These are phyloP conservation scores for Siniperca obscura DNA, from an alignment of 2,797 vertebrate species.

Conservation along the genomic window DNA sequence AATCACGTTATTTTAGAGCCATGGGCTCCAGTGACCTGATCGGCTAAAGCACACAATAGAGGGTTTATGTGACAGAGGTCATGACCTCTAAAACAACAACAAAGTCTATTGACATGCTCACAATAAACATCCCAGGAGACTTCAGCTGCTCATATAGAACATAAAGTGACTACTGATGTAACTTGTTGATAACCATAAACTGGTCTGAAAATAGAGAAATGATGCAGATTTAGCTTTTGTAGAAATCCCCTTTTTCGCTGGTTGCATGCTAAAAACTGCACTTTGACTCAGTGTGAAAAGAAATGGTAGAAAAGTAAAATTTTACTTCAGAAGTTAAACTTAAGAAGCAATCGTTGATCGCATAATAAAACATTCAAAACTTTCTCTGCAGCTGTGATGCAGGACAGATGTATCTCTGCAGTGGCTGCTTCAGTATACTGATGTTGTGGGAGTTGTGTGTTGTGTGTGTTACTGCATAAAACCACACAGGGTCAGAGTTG, in stretches of 20 bases:
- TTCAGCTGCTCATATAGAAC: conserved; percentile 45
- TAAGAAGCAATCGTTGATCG: not conserved
- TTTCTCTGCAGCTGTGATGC: not conserved
- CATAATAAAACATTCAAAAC: not conserved
- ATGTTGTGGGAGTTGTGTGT: conserved; percentile 15
- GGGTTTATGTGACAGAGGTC: conserved; percentile 69
- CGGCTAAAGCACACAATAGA: conserved; percentile 66
- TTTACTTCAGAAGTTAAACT: not conserved
- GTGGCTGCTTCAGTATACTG: not conserved
- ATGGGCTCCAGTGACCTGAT: conserved; percentile 49
- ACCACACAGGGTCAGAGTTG: conserved; percentile 45
- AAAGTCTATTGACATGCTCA: conserved; percentile 77
- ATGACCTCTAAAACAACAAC: conserved; percentile 65
- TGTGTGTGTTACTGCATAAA: conserved; percentile 25
- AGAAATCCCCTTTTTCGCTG: conserved; percentile 23
- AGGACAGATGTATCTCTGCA: conserved; percentile 26
- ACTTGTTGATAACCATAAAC: conserved; percentile 60
- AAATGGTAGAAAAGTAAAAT: not conserved
- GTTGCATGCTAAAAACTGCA: not conserved
- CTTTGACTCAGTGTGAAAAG: not conserved
- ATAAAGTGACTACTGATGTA: conserved; percentile 58
- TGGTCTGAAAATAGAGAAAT: conserved; percentile 18
- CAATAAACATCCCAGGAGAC: conserved; percentile 76
- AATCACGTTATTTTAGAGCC: conserved; percentile 59
- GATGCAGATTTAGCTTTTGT: conserved; percentile 25